Evolutionary conservation across 2,113 vertebrate species (phyloP).

Genomic region (Cyanocitta stelleri): DNA sequence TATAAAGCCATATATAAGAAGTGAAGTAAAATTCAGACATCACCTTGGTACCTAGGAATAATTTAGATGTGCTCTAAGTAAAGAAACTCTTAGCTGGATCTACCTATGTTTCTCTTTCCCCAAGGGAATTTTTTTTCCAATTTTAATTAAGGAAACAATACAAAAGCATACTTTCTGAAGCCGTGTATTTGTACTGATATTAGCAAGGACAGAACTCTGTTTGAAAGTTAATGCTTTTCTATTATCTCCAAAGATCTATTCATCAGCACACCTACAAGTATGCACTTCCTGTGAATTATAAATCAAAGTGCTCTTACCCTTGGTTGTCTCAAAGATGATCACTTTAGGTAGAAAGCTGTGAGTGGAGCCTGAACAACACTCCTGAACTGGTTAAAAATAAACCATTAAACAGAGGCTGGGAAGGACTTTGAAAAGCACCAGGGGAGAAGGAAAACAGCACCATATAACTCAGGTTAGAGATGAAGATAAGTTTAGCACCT

Average conservation of each 20-base stretch:
- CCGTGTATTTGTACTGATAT: not conserved
- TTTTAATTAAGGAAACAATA: not conserved
- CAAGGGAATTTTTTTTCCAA: not conserved
- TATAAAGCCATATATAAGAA: not conserved
- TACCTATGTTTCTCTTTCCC: not conserved
- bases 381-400: constrained; percentile 5
- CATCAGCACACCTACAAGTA: not conserved
- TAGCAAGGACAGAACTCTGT: not conserved
- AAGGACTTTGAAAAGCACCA: not conserved
- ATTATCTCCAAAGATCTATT: not conserved
- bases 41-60: not conserved
- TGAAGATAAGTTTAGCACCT: not conserved
- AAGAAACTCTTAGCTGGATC: not conserved
- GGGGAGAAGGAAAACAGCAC: not conserved
- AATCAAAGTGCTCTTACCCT: not conserved
- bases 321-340: not conserved
- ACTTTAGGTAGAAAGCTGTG: not conserved
- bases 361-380: not conserved
- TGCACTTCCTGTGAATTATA: not conserved
- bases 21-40: not conserved
- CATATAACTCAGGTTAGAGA: not conserved
- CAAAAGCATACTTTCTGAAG: not conserved
- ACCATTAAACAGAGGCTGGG: not conserved
- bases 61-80: not conserved
- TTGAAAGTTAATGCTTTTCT: not conserved